Base-by-base conservation (phyloP, 2,888 invertebrate species). In the Monoplex corrugatus region DNA sequence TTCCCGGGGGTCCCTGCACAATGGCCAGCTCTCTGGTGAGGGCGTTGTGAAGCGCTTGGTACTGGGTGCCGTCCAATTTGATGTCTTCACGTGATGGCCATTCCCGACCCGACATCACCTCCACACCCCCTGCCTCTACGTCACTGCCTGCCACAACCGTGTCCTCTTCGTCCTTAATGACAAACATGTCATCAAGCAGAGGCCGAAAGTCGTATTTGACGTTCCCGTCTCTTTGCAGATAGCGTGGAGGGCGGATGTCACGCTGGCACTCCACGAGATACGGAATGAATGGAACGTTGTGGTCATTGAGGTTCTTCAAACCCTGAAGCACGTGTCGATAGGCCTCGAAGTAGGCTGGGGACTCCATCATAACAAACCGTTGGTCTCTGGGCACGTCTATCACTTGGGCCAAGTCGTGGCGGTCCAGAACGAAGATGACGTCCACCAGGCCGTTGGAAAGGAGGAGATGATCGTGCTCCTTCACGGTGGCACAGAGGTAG, bases 331-430 rank as follows among this genome's bases (percentile, higher is more conserved):
- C 98, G 94, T 97, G 97, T 91, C 97, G 97, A 94, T 98, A 98
- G 0, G 98, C 98, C 94, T 98, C 98, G 94, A 98, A 98, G 95
- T 97, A 98, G 0, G 98, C 97, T 87, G 97, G 97, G 87, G 98
- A 97, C 95, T 98, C 98, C 2, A 98, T 97, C 97, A 98, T 98
- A 0, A 97, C 91, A 89, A 93, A 95, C 23, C 89, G 89, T 16
- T 89, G 87, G 35, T 92, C 90, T 3, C 90, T 38, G 23, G 83
- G 23, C 8, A 92, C 50, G 23, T 89, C 86, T 10, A 82, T 23
- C 57, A 90, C 87, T 6, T 78, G 78, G 8, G 89, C 84, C 38
- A 82, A 43, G 2, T 90, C 89, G 1, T 91, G 83, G 10, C 87
- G 91, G 10, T 40, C 63, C 82, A 89, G 88, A 50, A 75, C 89